Evolutionary conservation across 2,888 invertebrate genomes (phyloP).

Genomic region (Plemyria rubiginata): DNA sequence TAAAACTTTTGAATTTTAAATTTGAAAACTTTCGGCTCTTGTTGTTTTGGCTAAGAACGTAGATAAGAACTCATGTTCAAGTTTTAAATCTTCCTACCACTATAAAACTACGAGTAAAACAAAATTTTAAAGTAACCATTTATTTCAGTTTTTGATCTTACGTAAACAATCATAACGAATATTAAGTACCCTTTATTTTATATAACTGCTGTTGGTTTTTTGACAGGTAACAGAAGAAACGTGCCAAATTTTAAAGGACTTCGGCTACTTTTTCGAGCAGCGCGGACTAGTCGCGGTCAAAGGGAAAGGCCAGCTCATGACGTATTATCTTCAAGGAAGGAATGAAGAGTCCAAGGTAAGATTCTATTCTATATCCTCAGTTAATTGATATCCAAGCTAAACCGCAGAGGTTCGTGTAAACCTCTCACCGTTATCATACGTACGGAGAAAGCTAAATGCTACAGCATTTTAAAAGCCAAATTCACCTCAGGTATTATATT

Average conservation of each 20-base stretch:
- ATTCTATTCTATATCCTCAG: background rate
- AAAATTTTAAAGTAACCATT: conserved; percentile 4
- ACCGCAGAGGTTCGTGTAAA: too few species aligned
- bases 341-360: conserved; percentile 38
- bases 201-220: conserved; percentile 12
- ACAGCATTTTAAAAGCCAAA: too few species aligned
- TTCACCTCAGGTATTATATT: too few species aligned
- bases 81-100: background rate
- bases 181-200: conserved; percentile 4
- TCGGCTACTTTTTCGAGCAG: conserved; percentile 97
- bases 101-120: conserved; percentile 2
- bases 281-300: conserved; percentile 98
- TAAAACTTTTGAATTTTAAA: too few species aligned
- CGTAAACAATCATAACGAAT: conserved; percentile 6
- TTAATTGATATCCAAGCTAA: too few species aligned
- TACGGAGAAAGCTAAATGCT: too few species aligned
- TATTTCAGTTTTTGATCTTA: conserved; percentile 11
- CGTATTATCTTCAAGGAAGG: conserved; percentile 92
- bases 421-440: too few species aligned
- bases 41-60: too few species aligned
- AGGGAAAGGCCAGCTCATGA: conserved; percentile 98
- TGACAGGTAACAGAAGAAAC: conserved; percentile 97
- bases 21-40: too few species aligned
- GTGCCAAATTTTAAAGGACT: conserved; percentile 93
- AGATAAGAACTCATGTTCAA: too few species aligned